Base-by-base conservation (phyloP, 1,140 invertebrate species). In the Bombus fervidus region DNA sequence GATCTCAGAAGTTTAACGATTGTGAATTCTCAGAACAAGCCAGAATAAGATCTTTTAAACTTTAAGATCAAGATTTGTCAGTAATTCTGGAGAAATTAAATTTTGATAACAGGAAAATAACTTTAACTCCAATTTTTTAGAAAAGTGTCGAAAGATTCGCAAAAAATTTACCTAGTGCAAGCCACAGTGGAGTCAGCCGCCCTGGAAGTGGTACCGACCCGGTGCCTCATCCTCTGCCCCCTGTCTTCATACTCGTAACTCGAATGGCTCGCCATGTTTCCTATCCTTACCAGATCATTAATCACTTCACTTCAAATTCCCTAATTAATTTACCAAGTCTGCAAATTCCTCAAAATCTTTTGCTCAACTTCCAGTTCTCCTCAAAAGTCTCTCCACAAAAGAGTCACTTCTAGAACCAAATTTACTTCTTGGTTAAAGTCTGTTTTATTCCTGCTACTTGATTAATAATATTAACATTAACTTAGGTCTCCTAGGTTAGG, bases 241-340 rank as follows among this genome's bases (percentile, higher is more conserved):
- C 94, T 91, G 39, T 94, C 94, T 57, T 94, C 94, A 82, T 94
- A 95, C 43, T 95, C 94, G 73, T 94, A 95, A 34, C 86, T 90
- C 15, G 93, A 86, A 85, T 95, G 94, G 59, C 92, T 93, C 53
- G 94, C 92, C 94, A 95, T 95, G 39, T 25, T 53, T 28, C 22
- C 43, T 31, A 22, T 31, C 68, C 34, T 90, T 71, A 89, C 71
- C 59, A 86, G 75, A 28, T 78, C 82, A 88, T 90, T 69, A 86
- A 86, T 77, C 69, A 87, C 81, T 53, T 73, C 83, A 85, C 73
- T 78, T n/a, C 9, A 69, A 15, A 57, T n/a, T 5, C 1, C 3
- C 10, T 2, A 64, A 22, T 34, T 15, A 37, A 8, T 78, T 25
- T 64, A 22, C 22, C 25, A 64, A 79, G 25, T 12, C 22, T 34